Percentiles rank a stretch among this genome's conserved stretches.
These are phyloP conservation scores for Drosophila melanocephala DNA, from an alignment of 2,888 invertebrate species.

Conservation along the genomic window DNA sequence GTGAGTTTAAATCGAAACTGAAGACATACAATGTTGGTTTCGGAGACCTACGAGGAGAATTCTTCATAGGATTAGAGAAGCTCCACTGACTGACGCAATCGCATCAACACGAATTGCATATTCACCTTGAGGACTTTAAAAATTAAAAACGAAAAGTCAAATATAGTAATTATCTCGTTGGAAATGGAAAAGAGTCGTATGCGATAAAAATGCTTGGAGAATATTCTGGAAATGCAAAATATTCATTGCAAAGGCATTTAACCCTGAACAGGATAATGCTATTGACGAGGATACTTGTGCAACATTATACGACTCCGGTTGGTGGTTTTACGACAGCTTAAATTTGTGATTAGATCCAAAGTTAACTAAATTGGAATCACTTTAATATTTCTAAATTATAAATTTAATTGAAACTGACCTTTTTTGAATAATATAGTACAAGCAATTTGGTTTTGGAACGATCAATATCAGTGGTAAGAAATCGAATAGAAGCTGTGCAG, in stretches of 20 bases:
- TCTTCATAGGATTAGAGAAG: constrained; percentile 89
- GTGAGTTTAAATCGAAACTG: constrained; percentile 88
- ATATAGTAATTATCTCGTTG: constrained; percentile 89
- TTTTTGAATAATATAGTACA: too few species aligned
- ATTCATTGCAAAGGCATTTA: constrained; percentile 88
- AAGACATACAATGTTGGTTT: constrained; percentile 89
- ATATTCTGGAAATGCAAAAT: constrained; percentile 88
- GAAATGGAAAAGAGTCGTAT: constrained; percentile 88
- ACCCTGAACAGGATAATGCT: constrained; percentile 89
- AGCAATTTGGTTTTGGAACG: too few species aligned
- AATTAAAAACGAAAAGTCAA: constrained; percentile 87
- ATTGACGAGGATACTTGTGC: constrained; percentile 86
- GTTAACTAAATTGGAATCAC: too few species aligned
- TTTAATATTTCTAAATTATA: too few species aligned
- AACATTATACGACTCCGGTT: constrained; percentile 87
- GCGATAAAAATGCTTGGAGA: constrained; percentile 88
- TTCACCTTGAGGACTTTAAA: constrained; percentile 88
- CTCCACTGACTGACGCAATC: constrained; percentile 85
- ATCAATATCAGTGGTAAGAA: too few species aligned
- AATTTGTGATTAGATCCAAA: too few species aligned
- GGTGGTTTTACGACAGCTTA: constrained; percentile 88
- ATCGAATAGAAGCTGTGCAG: too few species aligned
- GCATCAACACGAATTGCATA: constrained; percentile 86
- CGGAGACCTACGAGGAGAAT: constrained; percentile 89
- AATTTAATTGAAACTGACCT: too few species aligned